phyloP scores from a whole-genome alignment of 2,797 vertebrate species.

The Rallus crepitans region DNA sequence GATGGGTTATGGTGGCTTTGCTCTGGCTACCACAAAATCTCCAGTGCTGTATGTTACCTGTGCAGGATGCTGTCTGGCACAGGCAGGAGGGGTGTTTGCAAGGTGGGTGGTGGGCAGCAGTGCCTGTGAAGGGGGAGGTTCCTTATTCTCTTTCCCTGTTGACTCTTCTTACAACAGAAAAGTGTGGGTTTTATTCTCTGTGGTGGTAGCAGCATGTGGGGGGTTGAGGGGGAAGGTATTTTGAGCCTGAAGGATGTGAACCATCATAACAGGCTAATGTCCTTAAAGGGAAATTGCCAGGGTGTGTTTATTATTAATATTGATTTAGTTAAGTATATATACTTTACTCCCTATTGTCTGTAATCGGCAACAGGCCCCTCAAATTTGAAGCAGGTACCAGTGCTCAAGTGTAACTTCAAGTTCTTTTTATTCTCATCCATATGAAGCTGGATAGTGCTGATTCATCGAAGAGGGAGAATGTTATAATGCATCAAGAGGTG shows the following conservation, averaged over 20 bases:
- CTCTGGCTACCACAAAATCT: not conserved
- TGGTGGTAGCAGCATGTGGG: not conserved
- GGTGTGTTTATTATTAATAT: not conserved
- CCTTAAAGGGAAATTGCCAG: not conserved
- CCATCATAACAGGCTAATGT: not conserved
- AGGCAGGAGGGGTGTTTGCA: not conserved
- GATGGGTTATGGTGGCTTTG: not conserved
- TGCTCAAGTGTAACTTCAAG: not conserved
- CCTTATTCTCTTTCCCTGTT: not conserved
- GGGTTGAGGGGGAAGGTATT: not conserved
- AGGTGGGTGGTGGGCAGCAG: not conserved
- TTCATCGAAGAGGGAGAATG: not conserved
- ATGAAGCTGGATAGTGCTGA: not conserved
- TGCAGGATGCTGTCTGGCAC: not conserved
- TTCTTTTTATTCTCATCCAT: not conserved
- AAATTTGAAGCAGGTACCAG: not conserved
- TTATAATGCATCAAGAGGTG: not conserved
- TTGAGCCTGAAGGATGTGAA: not conserved
- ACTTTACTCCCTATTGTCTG: not conserved
- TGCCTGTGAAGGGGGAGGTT: accelerated
- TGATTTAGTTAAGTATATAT: not conserved
- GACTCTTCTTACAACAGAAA: not conserved
- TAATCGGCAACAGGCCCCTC: not conserved
- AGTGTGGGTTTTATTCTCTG: not conserved
- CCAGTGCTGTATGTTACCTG: no score